Evolutionary conservation across 2,113 vertebrate species (phyloP), one percentile per base, ranked within the genome.

Genomic region (Elachura formosa): DNA sequence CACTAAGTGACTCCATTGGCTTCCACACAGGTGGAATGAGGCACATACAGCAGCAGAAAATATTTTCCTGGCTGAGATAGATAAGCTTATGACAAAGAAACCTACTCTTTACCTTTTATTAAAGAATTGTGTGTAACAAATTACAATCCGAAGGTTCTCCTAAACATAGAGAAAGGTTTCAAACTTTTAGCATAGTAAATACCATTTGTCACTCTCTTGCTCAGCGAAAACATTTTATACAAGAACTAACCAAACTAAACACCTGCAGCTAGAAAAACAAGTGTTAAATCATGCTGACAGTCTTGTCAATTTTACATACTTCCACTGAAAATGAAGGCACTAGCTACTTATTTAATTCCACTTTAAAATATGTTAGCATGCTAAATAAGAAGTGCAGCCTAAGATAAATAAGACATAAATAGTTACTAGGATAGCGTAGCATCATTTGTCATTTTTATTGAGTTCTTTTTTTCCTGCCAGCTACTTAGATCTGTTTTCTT

Each of bases 381-480:
- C 38, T 84, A 87, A 90, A 62, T 55, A 51, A 67, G 71, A 85
- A 93, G n/a, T 24, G 11, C 55, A 72, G 31, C 69, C 73, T 51
- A 88, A 91, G 77, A 93, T 56, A 84, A 96, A 91, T 89, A 94
- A 68, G 62, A 88, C 49, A 94, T 56, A 86, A 97, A 96, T 86
- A 95, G 94, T 93, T 97, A 94, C 89, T 92, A 72, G 48, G 72
- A 87, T 61, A 91, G 54, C 55, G 38, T 52, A 95, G 62, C 79
- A 87, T 74, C 2, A 67, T 92, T 96, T 90, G 46, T 46, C 89
- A 81, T 89, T 93, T 96, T 87, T 71, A 76, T 36, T 94, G 11
- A 23, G 91, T 51, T 82, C 6, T 69, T 90, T 90, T 31, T 40
- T 59, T 23, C 88, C 80, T 63, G 12, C 48, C 73, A 94, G 78